Base-by-base conservation (phyloP, 2,888 invertebrate genomes). In the Drosophila testacea region DNA sequence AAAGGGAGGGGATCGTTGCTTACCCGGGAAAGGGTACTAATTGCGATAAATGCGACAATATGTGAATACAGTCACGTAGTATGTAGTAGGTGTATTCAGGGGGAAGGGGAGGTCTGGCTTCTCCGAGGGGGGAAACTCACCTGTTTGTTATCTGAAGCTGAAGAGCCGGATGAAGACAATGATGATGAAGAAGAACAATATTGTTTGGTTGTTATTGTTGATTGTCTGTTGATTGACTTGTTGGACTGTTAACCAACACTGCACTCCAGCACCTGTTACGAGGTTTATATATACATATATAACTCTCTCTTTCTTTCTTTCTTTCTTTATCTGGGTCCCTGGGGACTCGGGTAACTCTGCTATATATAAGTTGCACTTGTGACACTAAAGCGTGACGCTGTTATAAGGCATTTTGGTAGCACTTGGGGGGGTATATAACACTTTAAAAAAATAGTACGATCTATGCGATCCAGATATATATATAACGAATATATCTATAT, bases 301-400 rank as follows among this genome's bases (percentile, higher is more conserved):
- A 7, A 44, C 27, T 30, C 13, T 13, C 11, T 47, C n/a, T 13
- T 13, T 47, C 47, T 28, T 27, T 51, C 36, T 28, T 27, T 36
- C 50, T 51, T 11, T 38, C 27, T 34, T 7, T 57, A 9, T 28
- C 42, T 62, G 65, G 51, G 54, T 50, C 47, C 54, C 64, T 11
- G 9, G 60, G 56, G 47, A 52, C 50, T 47, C 52, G 42, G 16
- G 28, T 48, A 63, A 63, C 55, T 50, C 55, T 47, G 48, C 27
- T 47, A 28, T 56, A 55, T 50, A 32, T 74, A 77, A 72, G 76
- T 76, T 69, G 80, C 83, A 86, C 84, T 83, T 81, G 69, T 68
- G 70, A 81, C 86, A 83, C 86, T 84, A 84, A 84, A 84, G 84
- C 82, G 82, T 84, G 59, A 82, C 79, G 84, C 82, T 84, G 56